A percentile compares a stretch with the other conserved stretches of the same genome.
Evolutionary conservation across 1,140 invertebrate genomes (phyloP).

Genomic region (Proctacanthus coquilletti): DNA sequence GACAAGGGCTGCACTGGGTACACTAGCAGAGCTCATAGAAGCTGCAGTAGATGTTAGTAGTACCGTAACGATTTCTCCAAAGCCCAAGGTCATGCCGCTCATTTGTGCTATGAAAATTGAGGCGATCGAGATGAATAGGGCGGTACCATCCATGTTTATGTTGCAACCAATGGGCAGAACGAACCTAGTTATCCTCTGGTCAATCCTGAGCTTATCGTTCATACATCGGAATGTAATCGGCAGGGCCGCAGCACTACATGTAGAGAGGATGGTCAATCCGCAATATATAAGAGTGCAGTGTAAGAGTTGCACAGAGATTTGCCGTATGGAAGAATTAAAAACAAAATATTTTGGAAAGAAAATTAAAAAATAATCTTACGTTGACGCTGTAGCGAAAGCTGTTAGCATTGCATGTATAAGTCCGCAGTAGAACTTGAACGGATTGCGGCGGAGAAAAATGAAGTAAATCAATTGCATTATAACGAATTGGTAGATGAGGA

Average conservation of each 20-base stretch:
- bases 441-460: slow-evolving; percentile 68
- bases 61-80: slow-evolving; percentile 64
- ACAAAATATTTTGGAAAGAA: slow-evolving; percentile 1
- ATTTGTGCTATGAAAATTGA: slow-evolving; percentile 88
- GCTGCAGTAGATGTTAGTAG: slow-evolving; percentile 81
- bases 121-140: slow-evolving; percentile 74
- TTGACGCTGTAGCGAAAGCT: slow-evolving; percentile 84
- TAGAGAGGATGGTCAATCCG: too few species aligned
- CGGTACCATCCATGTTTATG: slow-evolving; percentile 91
- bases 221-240: slow-evolving; percentile 88
- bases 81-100: slow-evolving; percentile 60
- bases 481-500: slow-evolving; percentile 75
- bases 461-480: slow-evolving; percentile 74
- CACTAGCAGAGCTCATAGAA: slow-evolving; percentile 82
- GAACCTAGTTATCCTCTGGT: slow-evolving; percentile 79
- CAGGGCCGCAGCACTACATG: slow-evolving; percentile 81
- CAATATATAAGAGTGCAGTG: slow-evolving; percentile 7
- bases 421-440: slow-evolving; percentile 71
- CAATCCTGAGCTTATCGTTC: slow-evolving; percentile 80
- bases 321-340: slow-evolving; percentile 5
- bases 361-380: slow-evolving; percentile 40
- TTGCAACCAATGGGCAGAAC: slow-evolving; percentile 83
- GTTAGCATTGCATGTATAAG: slow-evolving; percentile 76
- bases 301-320: slow-evolving; percentile 12
- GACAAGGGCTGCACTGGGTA: slow-evolving; percentile 83